Percentiles rank a stretch among this genome's conserved stretches.
Conservation (phyloP, 2,113 vertebrate genomes). For the Emydura subglobosa region DNA sequence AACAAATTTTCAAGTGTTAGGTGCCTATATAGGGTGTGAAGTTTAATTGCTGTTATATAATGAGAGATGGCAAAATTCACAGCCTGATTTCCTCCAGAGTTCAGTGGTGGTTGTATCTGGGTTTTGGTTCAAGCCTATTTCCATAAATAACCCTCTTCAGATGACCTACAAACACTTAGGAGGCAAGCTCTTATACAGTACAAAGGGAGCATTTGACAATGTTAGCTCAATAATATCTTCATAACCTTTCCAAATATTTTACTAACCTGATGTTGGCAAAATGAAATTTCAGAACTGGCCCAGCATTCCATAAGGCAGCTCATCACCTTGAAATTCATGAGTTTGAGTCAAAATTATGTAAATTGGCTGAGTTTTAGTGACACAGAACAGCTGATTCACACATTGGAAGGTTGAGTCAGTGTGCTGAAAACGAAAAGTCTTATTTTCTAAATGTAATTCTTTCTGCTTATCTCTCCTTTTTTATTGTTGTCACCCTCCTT, state of each 20-base stretch:
- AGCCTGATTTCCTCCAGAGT: background rate
- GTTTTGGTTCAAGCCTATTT: background rate
- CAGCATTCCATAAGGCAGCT: background rate
- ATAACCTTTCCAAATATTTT: background rate
- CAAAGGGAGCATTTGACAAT: background rate
- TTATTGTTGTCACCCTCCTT: background rate
- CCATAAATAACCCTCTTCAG: background rate
- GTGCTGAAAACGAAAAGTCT: background rate
- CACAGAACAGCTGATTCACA: background rate
- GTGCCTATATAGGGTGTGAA: background rate
- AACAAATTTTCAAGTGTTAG: background rate
- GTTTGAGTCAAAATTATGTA: background rate
- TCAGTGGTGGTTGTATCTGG: background rate
- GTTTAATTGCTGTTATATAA: accelerated
- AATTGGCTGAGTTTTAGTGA: background rate
- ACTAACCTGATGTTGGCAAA: background rate
- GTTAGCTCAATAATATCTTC: background rate
- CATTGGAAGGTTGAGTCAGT: background rate
- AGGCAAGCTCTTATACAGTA: background rate
- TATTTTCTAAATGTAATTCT: background rate
- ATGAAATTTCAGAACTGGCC: background rate
- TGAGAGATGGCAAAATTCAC: background rate
- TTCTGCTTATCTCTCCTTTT: background rate
- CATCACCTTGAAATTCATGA: background rate
- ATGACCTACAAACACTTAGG: background rate